Percentiles rank a stretch among this genome's conserved stretches.
Conservation (phyloP, 2,888 invertebrate species). For the Ommatoiulus sabulosus region DNA sequence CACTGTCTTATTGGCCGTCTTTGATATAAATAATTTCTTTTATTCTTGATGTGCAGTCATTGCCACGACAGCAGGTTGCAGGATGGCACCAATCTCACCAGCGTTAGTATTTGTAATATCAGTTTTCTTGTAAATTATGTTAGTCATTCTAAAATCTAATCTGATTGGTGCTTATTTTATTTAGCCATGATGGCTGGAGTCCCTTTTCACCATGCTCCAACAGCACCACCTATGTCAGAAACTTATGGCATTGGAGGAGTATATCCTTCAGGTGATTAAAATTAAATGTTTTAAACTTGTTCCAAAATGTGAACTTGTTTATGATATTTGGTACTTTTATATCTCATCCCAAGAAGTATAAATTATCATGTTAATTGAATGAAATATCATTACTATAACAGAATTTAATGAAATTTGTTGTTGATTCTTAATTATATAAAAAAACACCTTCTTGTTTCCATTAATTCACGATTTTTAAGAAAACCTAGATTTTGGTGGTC, state of each 20-base stretch:
- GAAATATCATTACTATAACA: no score
- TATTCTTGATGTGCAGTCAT: background rate
- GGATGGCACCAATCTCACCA: constrained; percentile 55
- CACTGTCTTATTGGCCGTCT: no score
- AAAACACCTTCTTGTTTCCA: no score
- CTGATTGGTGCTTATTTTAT: background rate
- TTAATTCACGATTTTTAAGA: no score
- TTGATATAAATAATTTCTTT: no score
- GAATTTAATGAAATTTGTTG: no score
- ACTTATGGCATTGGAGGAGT: constrained; percentile 54
- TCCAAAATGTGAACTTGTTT: background rate
- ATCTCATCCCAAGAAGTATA: no score
- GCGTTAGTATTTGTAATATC: background rate
- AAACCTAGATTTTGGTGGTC: no score
- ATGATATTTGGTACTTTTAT: no score
- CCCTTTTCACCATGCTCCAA: constrained; percentile 45
- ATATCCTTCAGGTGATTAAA: constrained; percentile 12
- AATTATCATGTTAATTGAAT: no score
- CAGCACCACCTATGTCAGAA: constrained; percentile 58
- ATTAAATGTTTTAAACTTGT: background rate
- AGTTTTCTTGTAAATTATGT: background rate
- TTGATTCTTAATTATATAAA: no score
- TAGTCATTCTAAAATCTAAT: background rate
- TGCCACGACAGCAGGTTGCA: constrained; percentile 38
- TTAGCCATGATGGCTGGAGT: background rate